Conservation (phyloP, 2,888 invertebrate species). For the Alsophila aescularia region DNA sequence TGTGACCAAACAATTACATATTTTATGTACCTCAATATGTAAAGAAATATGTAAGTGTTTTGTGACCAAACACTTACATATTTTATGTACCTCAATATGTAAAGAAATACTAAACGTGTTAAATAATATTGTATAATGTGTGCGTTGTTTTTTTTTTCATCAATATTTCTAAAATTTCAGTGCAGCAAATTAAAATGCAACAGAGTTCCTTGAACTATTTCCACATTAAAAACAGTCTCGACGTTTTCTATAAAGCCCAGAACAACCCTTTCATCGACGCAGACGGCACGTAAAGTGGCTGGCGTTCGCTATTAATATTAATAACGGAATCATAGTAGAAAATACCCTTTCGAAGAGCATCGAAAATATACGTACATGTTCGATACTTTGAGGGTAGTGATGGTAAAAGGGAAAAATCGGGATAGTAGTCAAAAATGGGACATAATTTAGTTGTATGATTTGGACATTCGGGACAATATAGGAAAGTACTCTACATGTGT, state of each 20-base stretch:
- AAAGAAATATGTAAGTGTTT: too few relatives aligned
- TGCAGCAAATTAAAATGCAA: not conserved
- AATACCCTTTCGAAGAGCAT: not conserved
- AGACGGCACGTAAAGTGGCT: slow-evolving; percentile 42
- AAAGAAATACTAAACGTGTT: too few relatives aligned
- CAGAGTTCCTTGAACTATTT: not conserved
- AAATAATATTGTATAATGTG: too few relatives aligned
- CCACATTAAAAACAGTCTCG: slow-evolving; percentile 5
- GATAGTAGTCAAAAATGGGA: not conserved
- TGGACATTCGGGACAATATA: too few relatives aligned
- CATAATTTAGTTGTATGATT: too few relatives aligned
- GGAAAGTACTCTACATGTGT: too few relatives aligned
- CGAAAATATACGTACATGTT: not conserved
- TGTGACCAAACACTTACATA: too few relatives aligned
- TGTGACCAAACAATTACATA: too few relatives aligned
- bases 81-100: too few relatives aligned
- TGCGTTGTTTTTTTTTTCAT: too few relatives aligned
- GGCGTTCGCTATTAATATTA: slow-evolving; percentile 50
- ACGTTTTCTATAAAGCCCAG: slow-evolving; percentile 23
- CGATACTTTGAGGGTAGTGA: slow-evolving; percentile 3
- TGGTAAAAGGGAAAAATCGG: not conserved
- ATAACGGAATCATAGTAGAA: slow-evolving; percentile 50
- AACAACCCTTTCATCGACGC: slow-evolving; percentile 25
- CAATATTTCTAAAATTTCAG: too few relatives aligned
- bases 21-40: too few relatives aligned